phyloP scores from a whole-genome alignment of 2,888 invertebrate genomes.

The Pyrgus malvae region DNA sequence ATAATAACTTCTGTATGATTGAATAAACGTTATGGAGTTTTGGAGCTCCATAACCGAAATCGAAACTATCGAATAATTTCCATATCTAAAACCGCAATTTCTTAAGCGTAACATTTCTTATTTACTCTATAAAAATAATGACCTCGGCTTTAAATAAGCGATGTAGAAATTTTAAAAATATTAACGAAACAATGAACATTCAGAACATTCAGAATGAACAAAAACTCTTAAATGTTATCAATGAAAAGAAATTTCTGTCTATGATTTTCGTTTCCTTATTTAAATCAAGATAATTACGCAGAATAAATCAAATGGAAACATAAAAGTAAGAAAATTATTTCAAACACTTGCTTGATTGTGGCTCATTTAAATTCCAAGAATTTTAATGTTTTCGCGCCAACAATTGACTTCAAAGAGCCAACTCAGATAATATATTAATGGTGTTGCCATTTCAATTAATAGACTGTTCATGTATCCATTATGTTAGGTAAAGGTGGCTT shows the following conservation, averaged over 20 bases:
- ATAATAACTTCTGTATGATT: too few relatives aligned
- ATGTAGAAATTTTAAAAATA: too few relatives aligned
- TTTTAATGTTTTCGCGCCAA: constrained; percentile 13
- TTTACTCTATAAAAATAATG: too few relatives aligned
- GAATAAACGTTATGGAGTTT: too few relatives aligned
- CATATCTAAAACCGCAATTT: too few relatives aligned
- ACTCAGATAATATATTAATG: constrained; percentile 12
- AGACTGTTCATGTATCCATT: constrained; percentile 9
- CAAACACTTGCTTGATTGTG: not conserved
- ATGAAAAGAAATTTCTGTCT: not conserved
- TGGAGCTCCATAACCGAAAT: too few relatives aligned
- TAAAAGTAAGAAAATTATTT: not conserved
- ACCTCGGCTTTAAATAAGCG: too few relatives aligned
- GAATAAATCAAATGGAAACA: constrained; percentile 5
- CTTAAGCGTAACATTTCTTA: too few relatives aligned
- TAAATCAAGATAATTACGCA: not conserved
- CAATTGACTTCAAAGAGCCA: constrained; percentile 5
- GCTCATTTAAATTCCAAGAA: not conserved
- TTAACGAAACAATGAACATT: too few relatives aligned
- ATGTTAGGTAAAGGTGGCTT: constrained; percentile 10
- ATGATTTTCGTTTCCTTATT: not conserved
- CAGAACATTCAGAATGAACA: too few relatives aligned
- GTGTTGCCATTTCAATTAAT: constrained; percentile 22
- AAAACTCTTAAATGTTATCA: not conserved
- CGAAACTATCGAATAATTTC: too few relatives aligned